Evolutionary conservation across 2,113 vertebrate genomes (phyloP).

Genomic region (Toxotes chatareus): DNA sequence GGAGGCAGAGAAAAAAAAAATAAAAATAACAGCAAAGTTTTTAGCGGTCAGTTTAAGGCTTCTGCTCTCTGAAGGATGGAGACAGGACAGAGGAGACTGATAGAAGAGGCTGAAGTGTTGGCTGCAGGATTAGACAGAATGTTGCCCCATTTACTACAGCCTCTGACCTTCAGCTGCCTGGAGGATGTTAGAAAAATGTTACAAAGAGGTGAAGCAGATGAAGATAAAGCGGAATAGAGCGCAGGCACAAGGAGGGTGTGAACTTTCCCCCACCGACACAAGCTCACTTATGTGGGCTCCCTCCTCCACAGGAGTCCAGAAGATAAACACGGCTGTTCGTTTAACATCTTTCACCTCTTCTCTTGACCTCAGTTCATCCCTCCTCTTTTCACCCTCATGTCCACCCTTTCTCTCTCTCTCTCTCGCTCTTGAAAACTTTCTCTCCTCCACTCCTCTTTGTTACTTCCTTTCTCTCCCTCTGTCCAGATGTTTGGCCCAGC

Average conservation of each 20-base stretch:
- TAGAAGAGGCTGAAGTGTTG: slow-evolving; percentile 22
- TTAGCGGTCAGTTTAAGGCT: slow-evolving; percentile 57
- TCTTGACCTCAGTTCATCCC: slow-evolving; percentile 57
- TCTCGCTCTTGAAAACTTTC: slow-evolving; percentile 25
- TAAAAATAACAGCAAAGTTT: slow-evolving; percentile 38
- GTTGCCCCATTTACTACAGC: slow-evolving; percentile 34
- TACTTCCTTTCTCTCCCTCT: slow-evolving; percentile 36
- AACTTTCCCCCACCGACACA: slow-evolving; percentile 64
- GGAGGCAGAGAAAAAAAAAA: slow-evolving; percentile 15
- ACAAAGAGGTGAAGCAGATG: slow-evolving; percentile 46
- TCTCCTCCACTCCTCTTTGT: slow-evolving; percentile 38
- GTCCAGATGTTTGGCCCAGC: slow-evolving; percentile 74
- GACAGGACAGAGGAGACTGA: slow-evolving; percentile 14
- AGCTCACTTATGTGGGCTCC: slow-evolving; percentile 54
- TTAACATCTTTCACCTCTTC: slow-evolving; percentile 70
- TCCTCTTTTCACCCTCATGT: slow-evolving; percentile 28
- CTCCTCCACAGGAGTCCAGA: slow-evolving; percentile 64
- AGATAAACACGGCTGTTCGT: slow-evolving; percentile 68
- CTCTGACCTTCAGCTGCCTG: slow-evolving; percentile 54
- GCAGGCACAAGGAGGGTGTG: slow-evolving; percentile 36
- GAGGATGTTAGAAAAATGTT: slow-evolving; percentile 39
- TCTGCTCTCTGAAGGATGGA: slow-evolving; percentile 47
- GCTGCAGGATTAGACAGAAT: slow-evolving; percentile 44
- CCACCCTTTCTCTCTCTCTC: slow-evolving; percentile 2
- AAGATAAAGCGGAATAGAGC: slow-evolving; percentile 55